Conservation (phyloP, 1,140 invertebrate genomes). For the Halesus radiatus region DNA sequence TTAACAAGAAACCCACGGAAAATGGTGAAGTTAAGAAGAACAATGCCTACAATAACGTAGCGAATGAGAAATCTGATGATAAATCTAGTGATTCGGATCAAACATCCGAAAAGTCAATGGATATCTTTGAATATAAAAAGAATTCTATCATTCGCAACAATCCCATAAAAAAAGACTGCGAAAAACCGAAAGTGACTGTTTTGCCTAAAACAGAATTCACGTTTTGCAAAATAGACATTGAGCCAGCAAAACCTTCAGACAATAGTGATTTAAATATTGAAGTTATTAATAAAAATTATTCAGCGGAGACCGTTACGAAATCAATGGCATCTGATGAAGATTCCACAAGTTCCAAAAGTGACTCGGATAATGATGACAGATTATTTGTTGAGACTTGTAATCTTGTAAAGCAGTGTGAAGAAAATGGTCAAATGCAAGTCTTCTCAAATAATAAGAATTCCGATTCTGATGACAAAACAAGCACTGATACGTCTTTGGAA, state of each 20-base stretch:
- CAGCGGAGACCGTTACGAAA: slow-evolving; percentile 64
- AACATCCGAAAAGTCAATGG: slow-evolving; percentile 61
- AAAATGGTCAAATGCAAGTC: slow-evolving; percentile 68
- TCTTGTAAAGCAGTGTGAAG: slow-evolving; percentile 61
- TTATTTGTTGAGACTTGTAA: slow-evolving; percentile 67
- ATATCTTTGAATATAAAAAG: slow-evolving; percentile 69
- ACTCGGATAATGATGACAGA: slow-evolving; percentile 69
- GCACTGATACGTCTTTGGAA: slow-evolving; percentile 60
- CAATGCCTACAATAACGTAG: slow-evolving; percentile 35
- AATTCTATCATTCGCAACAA: slow-evolving; percentile 71
- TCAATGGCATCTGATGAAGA: slow-evolving; percentile 69
- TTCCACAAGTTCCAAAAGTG: slow-evolving; percentile 67
- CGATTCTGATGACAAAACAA: slow-evolving; percentile 55
- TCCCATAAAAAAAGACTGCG: slow-evolving; percentile 72
- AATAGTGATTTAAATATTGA: slow-evolving; percentile 52
- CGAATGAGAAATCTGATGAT: slow-evolving; percentile 53
- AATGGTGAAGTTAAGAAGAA: slow-evolving; percentile 48
- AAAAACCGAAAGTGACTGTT: slow-evolving; percentile 73
- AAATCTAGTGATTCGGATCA: slow-evolving; percentile 34
- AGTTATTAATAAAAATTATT: slow-evolving; percentile 49
- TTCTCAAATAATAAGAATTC: slow-evolving; percentile 65
- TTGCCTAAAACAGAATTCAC: slow-evolving; percentile 70
- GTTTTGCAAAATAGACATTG: slow-evolving; percentile 71
- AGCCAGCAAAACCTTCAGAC: slow-evolving; percentile 57
- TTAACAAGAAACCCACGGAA: slow-evolving; percentile 59